Evolutionary conservation across 2,113 vertebrate species (phyloP).

Genomic region (Nibea coibor): DNA sequence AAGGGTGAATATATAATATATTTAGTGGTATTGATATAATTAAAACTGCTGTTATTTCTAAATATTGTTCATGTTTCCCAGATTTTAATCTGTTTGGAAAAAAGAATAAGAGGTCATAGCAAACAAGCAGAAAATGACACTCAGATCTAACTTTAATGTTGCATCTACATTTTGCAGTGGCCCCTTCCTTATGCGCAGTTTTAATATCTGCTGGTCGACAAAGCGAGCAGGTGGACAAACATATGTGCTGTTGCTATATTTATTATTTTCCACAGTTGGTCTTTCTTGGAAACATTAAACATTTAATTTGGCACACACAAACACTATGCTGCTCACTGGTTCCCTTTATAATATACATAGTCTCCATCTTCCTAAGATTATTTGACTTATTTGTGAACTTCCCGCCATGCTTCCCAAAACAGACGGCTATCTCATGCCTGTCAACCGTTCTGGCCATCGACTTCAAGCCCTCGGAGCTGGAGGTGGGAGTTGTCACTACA

Average conservation of each 20-base stretch:
- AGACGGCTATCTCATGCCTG: slow-evolving; percentile 94
- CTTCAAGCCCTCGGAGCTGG: slow-evolving; percentile 95
- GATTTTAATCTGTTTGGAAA: not conserved
- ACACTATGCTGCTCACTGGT: no score
- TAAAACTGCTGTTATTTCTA: not conserved
- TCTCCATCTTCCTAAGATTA: not conserved
- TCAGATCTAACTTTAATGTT: not conserved
- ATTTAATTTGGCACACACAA: not conserved
- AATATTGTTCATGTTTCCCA: not conserved
- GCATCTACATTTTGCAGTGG: not conserved
- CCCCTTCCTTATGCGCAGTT: not conserved
- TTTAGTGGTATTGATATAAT: not conserved
- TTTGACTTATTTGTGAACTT: not conserved
- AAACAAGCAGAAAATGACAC: not conserved
- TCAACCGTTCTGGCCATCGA: slow-evolving; percentile 93
- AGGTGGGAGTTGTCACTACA: slow-evolving; percentile 91
- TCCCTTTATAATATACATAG: not conserved
- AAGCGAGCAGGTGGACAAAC: not conserved
- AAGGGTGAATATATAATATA: not conserved
- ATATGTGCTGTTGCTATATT: not conserved
- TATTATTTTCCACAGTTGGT: not conserved
- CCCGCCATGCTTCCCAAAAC: not conserved
- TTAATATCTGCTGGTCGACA: no score
- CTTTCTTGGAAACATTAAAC: not conserved
- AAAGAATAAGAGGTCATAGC: not conserved